phyloP scores from a whole-genome alignment of 1,140 invertebrate genomes.

The Chlorops oryzae region DNA sequence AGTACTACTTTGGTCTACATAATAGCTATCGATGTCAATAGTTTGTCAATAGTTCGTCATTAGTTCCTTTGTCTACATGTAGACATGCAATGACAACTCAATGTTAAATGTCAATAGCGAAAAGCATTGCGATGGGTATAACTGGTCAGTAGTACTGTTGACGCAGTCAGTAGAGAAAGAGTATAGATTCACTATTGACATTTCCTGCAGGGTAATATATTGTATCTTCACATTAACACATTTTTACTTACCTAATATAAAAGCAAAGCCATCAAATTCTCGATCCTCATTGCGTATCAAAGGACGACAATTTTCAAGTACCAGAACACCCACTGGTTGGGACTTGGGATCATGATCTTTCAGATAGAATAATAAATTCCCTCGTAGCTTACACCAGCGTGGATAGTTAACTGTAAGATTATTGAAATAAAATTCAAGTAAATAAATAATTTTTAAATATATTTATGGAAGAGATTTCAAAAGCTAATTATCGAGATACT shows the following conservation, averaged over 20 bases:
- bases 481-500: neutral
- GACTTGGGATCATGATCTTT: conserved; percentile 84
- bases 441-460: conserved; percentile 1
- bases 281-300: conserved; percentile 49
- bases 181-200: no score
- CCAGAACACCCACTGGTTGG: conserved; percentile 78
- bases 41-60: no score
- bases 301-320: conserved; percentile 78
- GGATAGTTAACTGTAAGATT: conserved; percentile 66
- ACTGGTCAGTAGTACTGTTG: no score
- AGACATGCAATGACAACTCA: no score
- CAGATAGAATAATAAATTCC: conserved; percentile 91
- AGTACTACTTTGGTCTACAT: no score
- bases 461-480: neutral
- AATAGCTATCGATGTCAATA: no score
- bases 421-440: conserved; percentile 9
- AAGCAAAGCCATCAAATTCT: conserved; percentile 54
- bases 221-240: no score
- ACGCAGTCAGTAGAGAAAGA: no score
- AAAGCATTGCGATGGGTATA: no score
- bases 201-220: no score
- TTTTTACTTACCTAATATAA: conserved; percentile 60
- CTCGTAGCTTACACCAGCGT: conserved; percentile 84
- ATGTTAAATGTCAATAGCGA: no score
- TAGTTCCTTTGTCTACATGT: no score